Evolutionary conservation across 2,888 invertebrate genomes (phyloP), one percentile per base, ranked within the genome.

Genomic region (Osedax fenrisi): DNA sequence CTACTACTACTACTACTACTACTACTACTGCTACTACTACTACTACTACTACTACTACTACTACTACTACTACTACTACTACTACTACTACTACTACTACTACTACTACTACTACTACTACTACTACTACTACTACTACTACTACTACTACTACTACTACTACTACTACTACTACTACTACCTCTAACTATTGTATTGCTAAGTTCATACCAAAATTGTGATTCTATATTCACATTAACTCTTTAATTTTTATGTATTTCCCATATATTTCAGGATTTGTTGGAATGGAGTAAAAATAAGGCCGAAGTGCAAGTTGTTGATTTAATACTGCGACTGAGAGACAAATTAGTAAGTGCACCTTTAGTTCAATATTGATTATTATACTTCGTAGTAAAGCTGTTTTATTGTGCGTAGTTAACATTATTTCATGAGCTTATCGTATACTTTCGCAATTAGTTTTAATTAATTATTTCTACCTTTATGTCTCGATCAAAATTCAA

Each of bases 241-340:
- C n/a, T n/a, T n/a, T n/a, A 41, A 10, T 41, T 41, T 41, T 5
- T 41, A 10, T 41, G 41, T 41, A 41, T 17, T 41, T 21, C 64
- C 23, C n/a, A n/a, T n/a, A n/a, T n/a, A 76, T 86, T 86, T 13
- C 86, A 92, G 90, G 92, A 96, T 85, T 87, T 96, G 78, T 90
- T 90, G 81, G 88, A 90, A 77, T 96, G 95, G 95, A 91, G 93
- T 0, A 87, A 89, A 81, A 93, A 91, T 70, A 92, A 93, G 81
- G 91, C 92, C 81, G 97, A 97, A 86, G 94, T 97, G 2, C 96
- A 98, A 87, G 90, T 97, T 75, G 94, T 98, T 5, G 98, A 98
- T 83, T 91, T 98, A 90, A 91, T 98, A 79, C 86, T 98, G 74
- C 90, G 93, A 84, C 88, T 98, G 76, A 89, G 92, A 78, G 92